These are phyloP conservation scores for Etia nguti DNA, from an alignment of 2,113 vertebrate genomes.

Conservation along the genomic window DNA sequence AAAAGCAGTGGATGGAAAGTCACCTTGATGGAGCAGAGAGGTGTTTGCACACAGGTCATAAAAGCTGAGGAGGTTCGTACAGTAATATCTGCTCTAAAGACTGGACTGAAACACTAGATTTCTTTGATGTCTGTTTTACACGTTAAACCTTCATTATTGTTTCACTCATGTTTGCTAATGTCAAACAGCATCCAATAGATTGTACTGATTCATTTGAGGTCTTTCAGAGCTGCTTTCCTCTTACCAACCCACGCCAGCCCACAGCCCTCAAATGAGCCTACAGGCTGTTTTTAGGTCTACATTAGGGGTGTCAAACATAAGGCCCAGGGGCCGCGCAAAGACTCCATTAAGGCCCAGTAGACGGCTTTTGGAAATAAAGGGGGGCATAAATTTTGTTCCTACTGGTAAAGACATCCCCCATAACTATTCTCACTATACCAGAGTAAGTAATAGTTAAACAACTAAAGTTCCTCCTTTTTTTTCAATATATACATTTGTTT, in stretches of 20 bases:
- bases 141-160: neutral
- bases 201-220: neutral
- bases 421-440: neutral
- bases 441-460: neutral
- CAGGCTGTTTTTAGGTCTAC: neutral
- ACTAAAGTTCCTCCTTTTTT: neutral
- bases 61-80: neutral
- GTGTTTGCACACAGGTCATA: neutral
- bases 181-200: neutral
- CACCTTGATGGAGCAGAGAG: conserved; percentile 14
- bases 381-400: neutral
- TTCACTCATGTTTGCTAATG: neutral
- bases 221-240: neutral
- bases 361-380: neutral
- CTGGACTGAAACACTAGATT: neutral
- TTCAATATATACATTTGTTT: rapidly evolving
- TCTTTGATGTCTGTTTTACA: neutral
- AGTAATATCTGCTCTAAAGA: neutral
- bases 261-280: neutral
- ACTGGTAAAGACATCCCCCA: neutral
- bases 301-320: neutral
- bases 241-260: neutral
- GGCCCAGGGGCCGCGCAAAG: neutral
- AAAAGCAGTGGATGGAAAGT: neutral
- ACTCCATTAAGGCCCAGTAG: neutral